Conservation (phyloP, 1,140 invertebrate genomes). For the Heterodera schachtii region DNA sequence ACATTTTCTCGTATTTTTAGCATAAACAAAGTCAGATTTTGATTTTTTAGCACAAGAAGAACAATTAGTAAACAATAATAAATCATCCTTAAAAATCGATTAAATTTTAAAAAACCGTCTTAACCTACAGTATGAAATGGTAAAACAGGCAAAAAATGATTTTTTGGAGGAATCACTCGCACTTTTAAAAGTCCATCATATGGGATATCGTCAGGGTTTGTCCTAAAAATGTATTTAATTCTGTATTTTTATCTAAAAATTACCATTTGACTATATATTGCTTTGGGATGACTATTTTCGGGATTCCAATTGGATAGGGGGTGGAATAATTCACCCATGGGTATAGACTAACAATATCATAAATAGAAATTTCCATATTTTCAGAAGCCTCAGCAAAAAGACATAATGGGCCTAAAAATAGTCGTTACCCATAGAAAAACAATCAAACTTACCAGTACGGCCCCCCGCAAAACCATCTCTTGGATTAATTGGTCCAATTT, state of each 20-base stretch:
- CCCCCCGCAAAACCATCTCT: conserved; percentile 4
- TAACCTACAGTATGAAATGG: background rate
- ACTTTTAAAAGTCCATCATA: background rate
- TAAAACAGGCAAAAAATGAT: background rate
- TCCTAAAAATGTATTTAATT: background rate
- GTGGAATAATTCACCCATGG: conserved; percentile 2
- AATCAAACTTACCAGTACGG: background rate
- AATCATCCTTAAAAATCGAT: background rate
- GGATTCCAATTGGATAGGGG: background rate
- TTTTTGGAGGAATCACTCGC: conserved; percentile 5
- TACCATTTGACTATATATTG: background rate
- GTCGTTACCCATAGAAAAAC: too few relatives aligned
- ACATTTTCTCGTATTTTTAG: background rate
- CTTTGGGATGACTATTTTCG: background rate
- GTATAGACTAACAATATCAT: background rate
- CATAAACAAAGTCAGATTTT: background rate
- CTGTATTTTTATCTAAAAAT: too few relatives aligned
- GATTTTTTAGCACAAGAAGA: background rate
- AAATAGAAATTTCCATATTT: background rate
- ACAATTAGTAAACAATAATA: background rate
- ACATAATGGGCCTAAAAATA: background rate
- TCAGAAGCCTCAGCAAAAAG: background rate
- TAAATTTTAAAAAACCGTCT: too few relatives aligned
- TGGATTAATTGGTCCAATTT: background rate
- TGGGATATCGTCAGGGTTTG: background rate